These are phyloP conservation scores for Perca schrenkii DNA, from an alignment of 2,113 vertebrate species.

Conservation along the genomic window DNA sequence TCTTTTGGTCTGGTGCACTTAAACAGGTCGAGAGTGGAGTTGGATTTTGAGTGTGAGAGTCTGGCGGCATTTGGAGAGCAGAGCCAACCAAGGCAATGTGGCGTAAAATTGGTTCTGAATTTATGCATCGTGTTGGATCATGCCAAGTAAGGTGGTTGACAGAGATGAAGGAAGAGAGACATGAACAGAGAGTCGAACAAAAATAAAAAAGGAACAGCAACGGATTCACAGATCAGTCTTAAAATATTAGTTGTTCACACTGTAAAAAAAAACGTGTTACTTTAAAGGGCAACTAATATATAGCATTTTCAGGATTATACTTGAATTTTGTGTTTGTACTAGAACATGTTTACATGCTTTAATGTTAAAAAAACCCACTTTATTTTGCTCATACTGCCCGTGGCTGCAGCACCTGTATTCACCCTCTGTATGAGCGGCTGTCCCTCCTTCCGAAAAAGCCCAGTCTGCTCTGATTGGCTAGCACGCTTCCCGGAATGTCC, in stretches of 20 bases:
- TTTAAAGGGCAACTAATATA: not conserved
- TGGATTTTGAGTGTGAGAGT: constrained; percentile 46
- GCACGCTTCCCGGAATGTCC: too few species aligned
- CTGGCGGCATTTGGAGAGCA: constrained; percentile 55
- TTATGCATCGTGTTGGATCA: constrained; percentile 71
- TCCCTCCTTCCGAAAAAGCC: too few species aligned
- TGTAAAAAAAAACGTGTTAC: not conserved
- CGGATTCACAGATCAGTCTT: not conserved
- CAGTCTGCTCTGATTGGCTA: too few species aligned
- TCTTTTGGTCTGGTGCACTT: constrained; percentile 66
- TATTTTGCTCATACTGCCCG: too few species aligned
- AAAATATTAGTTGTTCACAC: not conserved
- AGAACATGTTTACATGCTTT: too few species aligned
- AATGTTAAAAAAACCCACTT: too few species aligned
- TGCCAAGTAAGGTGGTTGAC: constrained; percentile 37
- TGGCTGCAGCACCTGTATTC: too few species aligned
- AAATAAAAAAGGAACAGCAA: not conserved
- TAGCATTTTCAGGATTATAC: too few species aligned
- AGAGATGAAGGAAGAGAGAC: constrained; percentile 31
- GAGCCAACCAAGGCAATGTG: constrained; percentile 68
- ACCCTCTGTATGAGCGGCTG: too few species aligned
- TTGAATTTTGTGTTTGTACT: too few species aligned
- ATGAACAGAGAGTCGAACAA: not conserved
- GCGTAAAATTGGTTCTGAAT: constrained; percentile 80
- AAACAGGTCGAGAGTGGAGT: constrained; percentile 61